Evolutionary conservation across 2,113 vertebrate species (phyloP).

Genomic region (Butorides virescens): DNA sequence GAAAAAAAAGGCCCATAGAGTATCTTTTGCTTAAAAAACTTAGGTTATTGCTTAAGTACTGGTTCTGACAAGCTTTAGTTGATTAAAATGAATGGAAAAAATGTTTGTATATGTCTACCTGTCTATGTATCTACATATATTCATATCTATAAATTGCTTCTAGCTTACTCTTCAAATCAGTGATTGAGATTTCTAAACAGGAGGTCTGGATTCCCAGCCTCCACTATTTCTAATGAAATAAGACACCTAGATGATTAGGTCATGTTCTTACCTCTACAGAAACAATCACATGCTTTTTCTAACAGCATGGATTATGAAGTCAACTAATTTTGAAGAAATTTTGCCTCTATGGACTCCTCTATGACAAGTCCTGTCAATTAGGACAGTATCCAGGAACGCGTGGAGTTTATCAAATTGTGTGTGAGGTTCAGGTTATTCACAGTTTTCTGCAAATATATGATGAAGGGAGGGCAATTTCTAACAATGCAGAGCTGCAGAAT

Average conservation of each 20-base stretch:
- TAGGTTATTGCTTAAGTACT: background rate
- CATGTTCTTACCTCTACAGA: background rate
- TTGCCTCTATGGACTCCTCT: background rate
- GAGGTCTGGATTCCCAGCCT: background rate
- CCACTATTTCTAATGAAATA: background rate
- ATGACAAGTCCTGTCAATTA: background rate
- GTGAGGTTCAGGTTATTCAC: background rate
- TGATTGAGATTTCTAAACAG: background rate
- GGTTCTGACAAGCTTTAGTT: background rate
- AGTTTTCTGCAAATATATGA: background rate
- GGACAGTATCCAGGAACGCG: background rate
- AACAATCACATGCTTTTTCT: background rate
- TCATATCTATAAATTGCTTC: background rate
- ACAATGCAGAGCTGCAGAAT: background rate
- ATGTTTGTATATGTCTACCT: background rate
- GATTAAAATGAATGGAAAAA: background rate
- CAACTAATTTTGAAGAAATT: background rate
- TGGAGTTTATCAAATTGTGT: background rate
- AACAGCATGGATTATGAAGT: background rate
- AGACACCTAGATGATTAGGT: background rate
- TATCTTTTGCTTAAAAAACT: background rate
- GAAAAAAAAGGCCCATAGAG: background rate
- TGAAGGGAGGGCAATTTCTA: background rate
- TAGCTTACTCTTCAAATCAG: background rate
- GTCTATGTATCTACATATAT: background rate